Evolutionary conservation across 37 sponge, comb jelly and placozoan genomes (phyloP).

Genomic region (Tethya wilhelma): DNA sequence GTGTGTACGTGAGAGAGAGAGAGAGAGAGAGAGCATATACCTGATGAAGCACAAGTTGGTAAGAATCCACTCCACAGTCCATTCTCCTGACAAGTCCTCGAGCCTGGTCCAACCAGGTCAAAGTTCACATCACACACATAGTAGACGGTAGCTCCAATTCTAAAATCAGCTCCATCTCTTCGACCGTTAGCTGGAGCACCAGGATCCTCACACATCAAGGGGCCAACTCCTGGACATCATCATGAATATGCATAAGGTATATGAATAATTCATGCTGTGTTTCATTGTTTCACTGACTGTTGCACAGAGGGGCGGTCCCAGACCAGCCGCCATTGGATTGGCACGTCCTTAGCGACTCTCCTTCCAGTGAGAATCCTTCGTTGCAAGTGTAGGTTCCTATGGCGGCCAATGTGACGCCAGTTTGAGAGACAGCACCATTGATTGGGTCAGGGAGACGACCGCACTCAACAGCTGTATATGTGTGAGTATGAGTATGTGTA

Average conservation of each 20-base stretch:
- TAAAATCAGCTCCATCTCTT: slow-evolving; percentile 24
- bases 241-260: slow-evolving; percentile 53
- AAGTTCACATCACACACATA: slow-evolving; percentile 56
- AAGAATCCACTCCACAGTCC: slow-evolving; percentile 50
- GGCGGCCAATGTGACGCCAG: neutral
- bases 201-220: slow-evolving; percentile 58
- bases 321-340: slow-evolving; percentile 61
- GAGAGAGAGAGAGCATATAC: too few species aligned
- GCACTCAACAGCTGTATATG: neutral
- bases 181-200: slow-evolving; percentile 49
- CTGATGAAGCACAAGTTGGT: too few species aligned
- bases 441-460: neutral
- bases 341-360: neutral
- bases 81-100: slow-evolving; percentile 41
- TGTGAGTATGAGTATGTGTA: neutral
- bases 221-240: neutral
- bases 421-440: slow-evolving; percentile 2
- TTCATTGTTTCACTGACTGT: slow-evolving; percentile 24
- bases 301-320: slow-evolving; percentile 50
- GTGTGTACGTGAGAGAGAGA: too few species aligned
- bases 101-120: slow-evolving; percentile 33
- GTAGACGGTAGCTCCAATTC: slow-evolving; percentile 36
- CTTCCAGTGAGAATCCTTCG: slow-evolving; percentile 9
- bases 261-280: too few species aligned
- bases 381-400: slow-evolving; percentile 1